Conservation (phyloP, 2,888 invertebrate species). For the Dilophus febrilis region DNA sequence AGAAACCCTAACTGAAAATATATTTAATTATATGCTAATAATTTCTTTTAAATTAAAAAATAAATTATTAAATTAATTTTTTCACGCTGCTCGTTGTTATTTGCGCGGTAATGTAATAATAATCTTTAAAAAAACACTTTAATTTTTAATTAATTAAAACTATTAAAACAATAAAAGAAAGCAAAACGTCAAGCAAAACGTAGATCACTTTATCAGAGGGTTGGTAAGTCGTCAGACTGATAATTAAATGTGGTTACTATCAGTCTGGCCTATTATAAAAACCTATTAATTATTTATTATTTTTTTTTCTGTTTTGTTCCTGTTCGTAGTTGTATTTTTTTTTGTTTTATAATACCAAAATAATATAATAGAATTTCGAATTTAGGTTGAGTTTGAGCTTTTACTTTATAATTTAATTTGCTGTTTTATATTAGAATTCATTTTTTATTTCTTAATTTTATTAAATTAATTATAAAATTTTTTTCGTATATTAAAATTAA, state of each 20-base stretch:
- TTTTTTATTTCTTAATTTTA: background rate
- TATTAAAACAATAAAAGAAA: constrained; percentile 29
- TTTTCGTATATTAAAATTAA: too few species aligned
- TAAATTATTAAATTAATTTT: constrained; percentile 2
- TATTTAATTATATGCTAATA: too few species aligned
- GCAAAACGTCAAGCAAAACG: constrained; percentile 54
- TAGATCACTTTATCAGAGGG: constrained; percentile 58
- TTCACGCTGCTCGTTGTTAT: constrained; percentile 9
- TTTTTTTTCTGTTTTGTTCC: constrained; percentile 1
- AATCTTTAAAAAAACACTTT: constrained; percentile 1
- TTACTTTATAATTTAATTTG: background rate
- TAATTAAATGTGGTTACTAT: constrained; percentile 8
- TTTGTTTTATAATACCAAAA: too few species aligned
- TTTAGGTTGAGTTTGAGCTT: too few species aligned
- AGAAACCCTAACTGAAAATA: background rate
- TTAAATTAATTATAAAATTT: background rate
- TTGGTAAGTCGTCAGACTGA: constrained; percentile 45
- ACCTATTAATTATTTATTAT: constrained; percentile 8
- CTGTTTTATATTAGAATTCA: constrained; percentile 2
- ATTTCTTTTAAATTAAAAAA: too few species aligned
- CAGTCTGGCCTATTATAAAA: constrained; percentile 16
- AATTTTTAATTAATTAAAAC: constrained; percentile 3
- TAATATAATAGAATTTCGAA: too few species aligned
- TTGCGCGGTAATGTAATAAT: too few species aligned
- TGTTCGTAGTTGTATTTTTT: too few species aligned